Evolutionary conservation across 2,888 invertebrate genomes (phyloP), one percentile per base, ranked within the genome.

Genomic region (Callosobruchus maculatus): DNA sequence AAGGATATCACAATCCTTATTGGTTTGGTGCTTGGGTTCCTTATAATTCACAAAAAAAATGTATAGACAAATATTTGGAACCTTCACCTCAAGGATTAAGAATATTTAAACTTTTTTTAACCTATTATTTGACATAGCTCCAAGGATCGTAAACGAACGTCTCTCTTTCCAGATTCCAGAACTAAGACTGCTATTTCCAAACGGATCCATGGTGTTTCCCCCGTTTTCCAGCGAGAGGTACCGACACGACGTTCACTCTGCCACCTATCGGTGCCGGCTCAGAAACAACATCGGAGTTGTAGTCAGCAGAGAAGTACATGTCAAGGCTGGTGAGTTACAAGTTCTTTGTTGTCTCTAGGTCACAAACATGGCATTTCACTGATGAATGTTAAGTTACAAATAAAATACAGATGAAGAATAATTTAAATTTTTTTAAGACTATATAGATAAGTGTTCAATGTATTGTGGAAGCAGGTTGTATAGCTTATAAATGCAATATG

Each of bases 161-260:
- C 13, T 68, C 9, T 18, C 20, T 75, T 85, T 84, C 76, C 88
- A 92, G 81, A 88, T 93, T 78, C 90, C 92, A 75, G 94, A 94
- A 80, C 89, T 95, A 80, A 92, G 95, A 71, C 90, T 93, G 84
- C 90, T 94, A 82, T 91, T 94, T 81, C 89, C 92, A 77, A 96
- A 97, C 87, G 96, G 97, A 79, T 95, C 96, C 73, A 90, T 97
- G 85, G 92, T 94, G 86, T 94, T 97, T 86, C 91, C 93, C 77
- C 94, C 97, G 2, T 97, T 97, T 87, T 90, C 94, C 9, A 93
- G 93, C 72, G 93, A 94, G 81, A 91, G 91, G 81, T 96, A 94
- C 88, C 90, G 95, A 71, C 92, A 94, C 83, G 95, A 96, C 86
- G 92, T 97, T 73, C 97, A 97, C 88, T 91, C 94, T 71, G 92